phyloP scores from a whole-genome alignment of 2,888 invertebrate species.

The Psylliodes chrysocephalus region DNA sequence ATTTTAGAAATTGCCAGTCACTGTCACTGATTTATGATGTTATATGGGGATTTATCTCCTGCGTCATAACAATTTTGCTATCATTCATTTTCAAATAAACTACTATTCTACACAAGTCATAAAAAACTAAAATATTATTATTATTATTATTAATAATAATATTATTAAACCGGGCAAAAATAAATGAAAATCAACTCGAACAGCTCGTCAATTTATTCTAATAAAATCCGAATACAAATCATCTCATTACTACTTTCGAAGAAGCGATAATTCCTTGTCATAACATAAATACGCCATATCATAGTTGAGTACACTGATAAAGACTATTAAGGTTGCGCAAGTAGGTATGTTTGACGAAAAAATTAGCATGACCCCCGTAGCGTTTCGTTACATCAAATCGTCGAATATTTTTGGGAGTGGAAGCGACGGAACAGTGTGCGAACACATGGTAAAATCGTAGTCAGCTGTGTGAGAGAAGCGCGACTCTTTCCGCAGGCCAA shows the following conservation, averaged over 20 bases:
- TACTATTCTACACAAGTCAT: too few species aligned
- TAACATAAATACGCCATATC: neutral
- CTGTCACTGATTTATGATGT: too few species aligned
- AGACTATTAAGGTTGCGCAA: neutral
- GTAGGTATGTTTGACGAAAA: neutral
- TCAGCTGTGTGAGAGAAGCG: slow-evolving; percentile 46
- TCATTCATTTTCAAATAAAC: too few species aligned
- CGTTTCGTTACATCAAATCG: slow-evolving; percentile 1
- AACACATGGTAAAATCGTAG: slow-evolving; percentile 35
- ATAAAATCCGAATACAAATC: too few species aligned
- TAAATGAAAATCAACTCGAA: too few species aligned
- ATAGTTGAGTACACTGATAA: neutral
- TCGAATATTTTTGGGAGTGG: slow-evolving; percentile 33
- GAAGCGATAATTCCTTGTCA: neutral
- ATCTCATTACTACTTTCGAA: neutral
- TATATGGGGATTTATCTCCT: too few species aligned
- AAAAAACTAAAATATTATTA: too few species aligned
- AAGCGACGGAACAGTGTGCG: slow-evolving; percentile 20
- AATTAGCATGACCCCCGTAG: slow-evolving; percentile 13
- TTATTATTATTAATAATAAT: too few species aligned
- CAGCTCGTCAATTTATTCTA: too few species aligned
- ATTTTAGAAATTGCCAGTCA: too few species aligned
- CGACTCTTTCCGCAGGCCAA: slow-evolving; percentile 61
- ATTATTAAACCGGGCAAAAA: too few species aligned
- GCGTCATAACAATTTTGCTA: too few species aligned